Percentiles rank a stretch among this genome's conserved stretches.
Conservation (phyloP, 1,140 invertebrate genomes). For the Lepidurus packardi region DNA sequence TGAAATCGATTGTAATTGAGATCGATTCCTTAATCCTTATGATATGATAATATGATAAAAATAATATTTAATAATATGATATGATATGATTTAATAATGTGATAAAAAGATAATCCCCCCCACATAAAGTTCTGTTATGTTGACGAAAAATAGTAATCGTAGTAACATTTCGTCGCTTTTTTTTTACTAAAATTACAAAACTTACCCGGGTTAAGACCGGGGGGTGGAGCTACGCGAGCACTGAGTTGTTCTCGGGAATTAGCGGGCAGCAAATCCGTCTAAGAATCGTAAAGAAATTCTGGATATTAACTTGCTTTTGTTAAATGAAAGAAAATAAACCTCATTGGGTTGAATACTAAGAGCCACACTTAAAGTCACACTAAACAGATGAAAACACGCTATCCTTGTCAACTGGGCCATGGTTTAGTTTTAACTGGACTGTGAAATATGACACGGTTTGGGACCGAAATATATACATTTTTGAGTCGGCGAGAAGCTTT, state of each 20-base stretch:
- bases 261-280: not conserved
- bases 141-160: too few relatives aligned
- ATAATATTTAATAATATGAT: too few relatives aligned
- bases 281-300: not conserved
- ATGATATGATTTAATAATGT: too few relatives aligned
- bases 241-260: slow-evolving; percentile 1
- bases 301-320: not conserved
- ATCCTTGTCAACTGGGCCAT: slow-evolving; percentile 2
- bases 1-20: not conserved
- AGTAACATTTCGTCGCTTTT: too few relatives aligned
- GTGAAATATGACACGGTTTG: not conserved
- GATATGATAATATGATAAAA: too few relatives aligned
- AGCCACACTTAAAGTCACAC: not conserved
- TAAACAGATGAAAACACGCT: not conserved
- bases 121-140: too few relatives aligned
- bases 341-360: not conserved
- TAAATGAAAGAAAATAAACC: not conserved
- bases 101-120: too few relatives aligned
- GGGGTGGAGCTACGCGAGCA: not conserved
- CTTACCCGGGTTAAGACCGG: not conserved
- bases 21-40: too few relatives aligned
- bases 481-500: not conserved
- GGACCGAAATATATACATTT: not conserved
- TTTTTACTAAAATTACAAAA: not conserved
- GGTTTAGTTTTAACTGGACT: not conserved